phyloP scores from a whole-genome alignment of 2,113 vertebrate species.

The Platichthys stellatus region DNA sequence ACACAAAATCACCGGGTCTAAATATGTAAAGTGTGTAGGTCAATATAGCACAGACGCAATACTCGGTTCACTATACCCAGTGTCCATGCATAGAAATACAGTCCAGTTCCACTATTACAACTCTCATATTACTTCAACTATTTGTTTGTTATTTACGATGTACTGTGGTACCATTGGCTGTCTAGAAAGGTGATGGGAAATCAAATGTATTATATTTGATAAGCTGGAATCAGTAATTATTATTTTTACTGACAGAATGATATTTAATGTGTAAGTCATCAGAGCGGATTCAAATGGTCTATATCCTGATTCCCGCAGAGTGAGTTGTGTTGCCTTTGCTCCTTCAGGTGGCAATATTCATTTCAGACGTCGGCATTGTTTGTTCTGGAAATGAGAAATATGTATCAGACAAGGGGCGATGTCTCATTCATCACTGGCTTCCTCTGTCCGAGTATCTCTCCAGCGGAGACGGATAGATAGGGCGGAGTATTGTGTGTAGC shows the following conservation, averaged over 20 bases:
- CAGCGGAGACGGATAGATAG: conserved; percentile 60
- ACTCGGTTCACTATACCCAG: neutral
- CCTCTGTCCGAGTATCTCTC: conserved; percentile 52
- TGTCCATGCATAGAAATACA: neutral
- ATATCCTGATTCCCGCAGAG: conserved; percentile 17
- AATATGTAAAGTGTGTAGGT: neutral
- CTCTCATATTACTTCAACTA: too few species aligned
- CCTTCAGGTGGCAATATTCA: conserved; percentile 44
- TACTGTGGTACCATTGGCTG: too few species aligned
- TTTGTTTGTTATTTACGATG: too few species aligned
- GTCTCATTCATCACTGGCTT: conserved; percentile 70
- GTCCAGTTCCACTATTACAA: too few species aligned
- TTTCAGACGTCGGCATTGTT: conserved; percentile 67
- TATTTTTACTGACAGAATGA: neutral
- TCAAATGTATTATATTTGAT: neutral
- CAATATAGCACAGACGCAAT: neutral
- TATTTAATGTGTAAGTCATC: conserved; percentile 10
- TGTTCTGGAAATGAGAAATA: conserved; percentile 72
- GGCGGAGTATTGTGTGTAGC: conserved; percentile 49
- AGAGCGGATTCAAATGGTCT: conserved; percentile 15
- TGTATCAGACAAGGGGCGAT: conserved; percentile 52
- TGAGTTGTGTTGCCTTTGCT: conserved; percentile 16
- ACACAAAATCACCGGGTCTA: neutral
- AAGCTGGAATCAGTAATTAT: neutral
- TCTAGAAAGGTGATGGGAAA: too few species aligned